These are phyloP conservation scores for Dendrophyllia cribrosa DNA, from an alignment of 64 coral and sea anemone genomes.

Conservation along the genomic window DNA sequence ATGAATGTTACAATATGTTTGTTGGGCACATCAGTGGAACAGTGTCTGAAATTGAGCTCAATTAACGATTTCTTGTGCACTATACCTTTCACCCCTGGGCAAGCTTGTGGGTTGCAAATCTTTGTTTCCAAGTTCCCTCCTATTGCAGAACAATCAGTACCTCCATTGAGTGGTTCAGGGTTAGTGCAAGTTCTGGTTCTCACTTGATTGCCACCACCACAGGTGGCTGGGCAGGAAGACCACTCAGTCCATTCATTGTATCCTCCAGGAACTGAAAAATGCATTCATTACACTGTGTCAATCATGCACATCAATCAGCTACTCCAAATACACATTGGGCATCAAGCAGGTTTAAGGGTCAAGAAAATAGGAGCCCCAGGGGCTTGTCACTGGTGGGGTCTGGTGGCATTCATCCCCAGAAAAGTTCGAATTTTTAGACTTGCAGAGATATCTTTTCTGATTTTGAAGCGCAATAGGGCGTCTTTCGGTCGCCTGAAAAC, in stretches of 20 bases:
- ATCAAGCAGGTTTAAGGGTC: too few species aligned
- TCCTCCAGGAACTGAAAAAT: slow-evolving; percentile 76
- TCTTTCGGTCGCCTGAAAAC: too few species aligned
- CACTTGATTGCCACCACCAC: slow-evolving; percentile 80
- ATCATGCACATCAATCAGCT: neutral
- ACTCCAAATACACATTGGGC: too few species aligned
- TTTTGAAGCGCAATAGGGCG: neutral
- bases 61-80: too few species aligned
- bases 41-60: too few species aligned
- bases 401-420: too few species aligned
- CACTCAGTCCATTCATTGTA: slow-evolving; percentile 79
- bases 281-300: neutral
- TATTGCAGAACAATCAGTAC: slow-evolving; percentile 69
- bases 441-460: neutral
- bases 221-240: slow-evolving; percentile 80
- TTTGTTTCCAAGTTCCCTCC: slow-evolving; percentile 84
- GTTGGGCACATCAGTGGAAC: too few species aligned
- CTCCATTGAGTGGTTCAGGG: slow-evolving; percentile 87
- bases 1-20: too few species aligned
- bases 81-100: slow-evolving; percentile 72
- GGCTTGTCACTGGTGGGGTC: too few species aligned
- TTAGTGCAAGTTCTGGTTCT: slow-evolving; percentile 79
- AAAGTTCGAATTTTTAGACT: too few species aligned
- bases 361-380: too few species aligned
- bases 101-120: slow-evolving; percentile 65